Conservation (phyloP, 2,113 vertebrate species). For the Piprites chloris region DNA sequence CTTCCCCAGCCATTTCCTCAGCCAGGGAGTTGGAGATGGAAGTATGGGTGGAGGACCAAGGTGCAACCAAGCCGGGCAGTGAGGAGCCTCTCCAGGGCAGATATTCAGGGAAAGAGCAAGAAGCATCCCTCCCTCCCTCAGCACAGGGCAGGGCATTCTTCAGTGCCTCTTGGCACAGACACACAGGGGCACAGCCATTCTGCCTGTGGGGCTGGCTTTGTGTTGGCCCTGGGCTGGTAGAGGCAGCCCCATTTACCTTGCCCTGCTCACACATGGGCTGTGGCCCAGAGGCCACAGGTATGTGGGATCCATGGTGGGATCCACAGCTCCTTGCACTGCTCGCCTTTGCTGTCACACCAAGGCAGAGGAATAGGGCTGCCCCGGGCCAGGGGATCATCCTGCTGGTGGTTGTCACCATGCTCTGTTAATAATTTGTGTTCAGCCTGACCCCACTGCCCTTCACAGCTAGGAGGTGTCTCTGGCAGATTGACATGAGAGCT, state of each 20-base stretch:
- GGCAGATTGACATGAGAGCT: neutral
- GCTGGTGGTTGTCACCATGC: neutral
- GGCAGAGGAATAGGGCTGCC: neutral
- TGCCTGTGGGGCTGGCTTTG: neutral
- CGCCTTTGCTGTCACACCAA: neutral
- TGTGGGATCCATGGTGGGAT: neutral
- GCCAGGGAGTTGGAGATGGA: neutral
- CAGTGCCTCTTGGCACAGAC: neutral
- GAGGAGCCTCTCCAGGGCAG: neutral
- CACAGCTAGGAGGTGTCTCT: neutral
- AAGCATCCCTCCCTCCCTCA: neutral
- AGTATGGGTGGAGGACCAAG: neutral
- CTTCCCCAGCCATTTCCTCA: neutral
- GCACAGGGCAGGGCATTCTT: neutral
- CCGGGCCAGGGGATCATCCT: neutral
- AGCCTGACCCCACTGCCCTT: neutral
- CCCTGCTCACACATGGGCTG: neutral
- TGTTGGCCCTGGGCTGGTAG: neutral
- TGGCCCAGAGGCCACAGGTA: neutral
- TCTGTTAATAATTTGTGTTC: neutral
- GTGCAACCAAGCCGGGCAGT: neutral
- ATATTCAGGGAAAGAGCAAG: neutral
- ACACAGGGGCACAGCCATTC: fast-evolving
- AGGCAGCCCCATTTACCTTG: neutral
- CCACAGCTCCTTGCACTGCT: neutral